phyloP scores from a whole-genome alignment of 2,797 vertebrate genomes.

The Sebastes vulpes region DNA sequence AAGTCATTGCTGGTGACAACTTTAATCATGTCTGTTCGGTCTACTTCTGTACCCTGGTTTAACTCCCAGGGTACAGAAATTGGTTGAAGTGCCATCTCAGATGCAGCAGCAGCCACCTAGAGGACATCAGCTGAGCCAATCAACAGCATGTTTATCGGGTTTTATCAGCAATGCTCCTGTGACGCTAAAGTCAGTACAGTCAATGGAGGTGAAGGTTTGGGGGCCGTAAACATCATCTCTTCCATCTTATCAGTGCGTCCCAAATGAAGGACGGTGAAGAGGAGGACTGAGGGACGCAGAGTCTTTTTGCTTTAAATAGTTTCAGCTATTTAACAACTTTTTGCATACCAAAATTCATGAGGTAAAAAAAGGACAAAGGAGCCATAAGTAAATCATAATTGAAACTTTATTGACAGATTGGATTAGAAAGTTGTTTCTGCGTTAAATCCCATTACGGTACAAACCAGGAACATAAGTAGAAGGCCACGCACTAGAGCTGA shows the following conservation, averaged over 20 bases:
- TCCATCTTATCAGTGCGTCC: neutral
- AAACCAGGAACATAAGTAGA: slow-evolving; percentile 73
- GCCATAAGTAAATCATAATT: slow-evolving; percentile 43
- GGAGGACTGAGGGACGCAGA: neutral
- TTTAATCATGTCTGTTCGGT: neutral
- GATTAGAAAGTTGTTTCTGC: slow-evolving; percentile 80
- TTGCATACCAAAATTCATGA: neutral
- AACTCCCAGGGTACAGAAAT: neutral
- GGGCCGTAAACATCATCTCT: slow-evolving; percentile 5
- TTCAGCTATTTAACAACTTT: neutral
- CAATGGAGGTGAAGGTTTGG: slow-evolving; percentile 17
- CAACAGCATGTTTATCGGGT: neutral
- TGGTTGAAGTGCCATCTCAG: neutral
- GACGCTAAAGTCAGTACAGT: slow-evolving; percentile 13
- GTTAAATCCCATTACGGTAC: slow-evolving; percentile 60
- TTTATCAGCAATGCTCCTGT: slow-evolving; percentile 34
- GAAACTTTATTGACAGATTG: slow-evolving; percentile 83
- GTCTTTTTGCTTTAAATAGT: neutral
- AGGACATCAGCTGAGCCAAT: slow-evolving; percentile 7
- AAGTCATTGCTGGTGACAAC: neutral
- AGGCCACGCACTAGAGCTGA: slow-evolving; percentile 75
- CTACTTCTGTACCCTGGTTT: slow-evolving; percentile 12
- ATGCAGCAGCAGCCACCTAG: neutral
- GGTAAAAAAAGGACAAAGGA: neutral
- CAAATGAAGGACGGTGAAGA: neutral